Evolutionary conservation across 2,888 invertebrate species (phyloP).

Genomic region (Agonopterix heracliana): DNA sequence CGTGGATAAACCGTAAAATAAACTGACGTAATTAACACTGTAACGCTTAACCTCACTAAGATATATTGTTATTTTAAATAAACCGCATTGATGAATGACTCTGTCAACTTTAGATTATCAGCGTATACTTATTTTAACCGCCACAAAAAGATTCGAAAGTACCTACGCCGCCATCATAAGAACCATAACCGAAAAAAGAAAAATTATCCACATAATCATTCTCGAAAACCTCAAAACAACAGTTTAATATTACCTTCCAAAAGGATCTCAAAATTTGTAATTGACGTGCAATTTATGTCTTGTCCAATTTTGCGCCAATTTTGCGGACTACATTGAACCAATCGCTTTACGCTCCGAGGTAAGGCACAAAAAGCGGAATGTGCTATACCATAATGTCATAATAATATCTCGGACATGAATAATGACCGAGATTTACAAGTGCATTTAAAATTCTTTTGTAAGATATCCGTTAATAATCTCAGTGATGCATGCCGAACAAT

Average conservation of each 20-base stretch:
- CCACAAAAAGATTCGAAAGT: conserved; percentile 15
- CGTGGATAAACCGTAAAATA: conserved; percentile 10
- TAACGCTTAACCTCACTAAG: conserved; percentile 25
- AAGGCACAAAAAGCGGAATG: conserved; percentile 38
- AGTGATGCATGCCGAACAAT: conserved; percentile 25
- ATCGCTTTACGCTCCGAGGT: conserved; percentile 19
- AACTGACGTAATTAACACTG: conserved; percentile 28
- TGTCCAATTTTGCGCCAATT: conserved; percentile 66
- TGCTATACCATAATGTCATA: conserved; percentile 37
- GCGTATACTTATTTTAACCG: conserved; percentile 11
- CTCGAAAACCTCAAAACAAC: conserved; percentile 20
- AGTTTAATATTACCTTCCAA: conserved; percentile 24
- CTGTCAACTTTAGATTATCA: conserved; percentile 23
- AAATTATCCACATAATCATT: conserved; percentile 20
- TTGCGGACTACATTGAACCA: conserved; percentile 39
- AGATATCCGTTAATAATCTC: conserved; percentile 28
- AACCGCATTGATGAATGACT: conserved; percentile 39
- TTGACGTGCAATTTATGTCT: conserved; percentile 19
- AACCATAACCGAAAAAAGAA: conserved; percentile 20
- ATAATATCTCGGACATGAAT: conserved; percentile 42
- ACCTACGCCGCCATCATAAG: conserved; percentile 3
- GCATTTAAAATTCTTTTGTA: conserved; percentile 43
- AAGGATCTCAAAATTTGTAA: conserved; percentile 29
- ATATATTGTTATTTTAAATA: conserved; percentile 49
- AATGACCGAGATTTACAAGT: conserved; percentile 45